A percentile compares a stretch with the other conserved stretches of the same genome.
Conservation (phyloP, 2,113 vertebrate species). For the Ceuthmochares aereus region DNA sequence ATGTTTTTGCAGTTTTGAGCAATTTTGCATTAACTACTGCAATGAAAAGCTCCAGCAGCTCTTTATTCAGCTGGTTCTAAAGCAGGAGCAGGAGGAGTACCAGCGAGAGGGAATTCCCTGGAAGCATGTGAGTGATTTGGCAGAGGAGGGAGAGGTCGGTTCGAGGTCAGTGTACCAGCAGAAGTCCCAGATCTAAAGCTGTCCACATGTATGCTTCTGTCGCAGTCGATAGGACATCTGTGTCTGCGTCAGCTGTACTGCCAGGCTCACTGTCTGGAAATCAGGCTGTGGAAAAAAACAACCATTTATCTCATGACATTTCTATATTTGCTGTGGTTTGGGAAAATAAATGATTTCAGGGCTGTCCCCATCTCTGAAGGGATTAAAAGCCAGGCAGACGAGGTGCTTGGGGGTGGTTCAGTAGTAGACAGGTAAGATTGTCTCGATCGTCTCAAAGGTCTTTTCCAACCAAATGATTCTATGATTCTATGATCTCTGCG, state of each 20-base stretch:
- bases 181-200: not conserved
- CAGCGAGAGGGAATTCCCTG: conserved; percentile 96
- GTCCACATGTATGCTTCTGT: not conserved
- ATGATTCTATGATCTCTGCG: not conserved
- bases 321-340: not conserved
- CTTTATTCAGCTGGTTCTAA: conserved; percentile 97
- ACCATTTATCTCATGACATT: not conserved
- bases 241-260: not conserved
- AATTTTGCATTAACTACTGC: conserved; percentile 99
- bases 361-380: too few relatives aligned
- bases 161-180: not conserved
- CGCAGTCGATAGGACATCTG: not conserved
- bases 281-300: not conserved
- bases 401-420: too few relatives aligned
- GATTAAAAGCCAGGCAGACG: too few relatives aligned
- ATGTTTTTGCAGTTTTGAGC: conserved; percentile 87
- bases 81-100: conserved; percentile 97
- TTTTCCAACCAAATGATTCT: too few relatives aligned
- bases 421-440: too few relatives aligned
- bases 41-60: conserved; percentile 98
- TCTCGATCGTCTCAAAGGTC: too few relatives aligned
- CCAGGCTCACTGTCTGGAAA: not conserved
- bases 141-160: not conserved
- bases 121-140: conserved; percentile 87
- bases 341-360: not conserved